Evolutionary conservation across 2,888 invertebrate genomes (phyloP), one percentile per base, ranked within the genome.

Genomic region (Lasioglossum pauxillum): DNA sequence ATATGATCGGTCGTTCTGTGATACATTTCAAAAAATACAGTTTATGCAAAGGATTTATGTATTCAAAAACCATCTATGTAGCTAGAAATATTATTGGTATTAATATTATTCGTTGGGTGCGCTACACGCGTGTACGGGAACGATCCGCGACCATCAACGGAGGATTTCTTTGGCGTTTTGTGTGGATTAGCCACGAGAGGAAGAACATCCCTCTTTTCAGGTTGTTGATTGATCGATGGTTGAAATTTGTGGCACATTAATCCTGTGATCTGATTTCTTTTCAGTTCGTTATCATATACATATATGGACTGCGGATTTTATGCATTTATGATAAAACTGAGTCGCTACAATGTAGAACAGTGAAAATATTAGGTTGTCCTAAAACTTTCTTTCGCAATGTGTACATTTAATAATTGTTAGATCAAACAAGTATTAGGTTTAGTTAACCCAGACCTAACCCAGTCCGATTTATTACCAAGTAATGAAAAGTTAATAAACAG

Each of bases 1-100:
- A 75, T 85, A 71, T 87, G 69, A 71, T 88, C 73, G 76, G 72
- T 27, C 35, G 60, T 27, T 81, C 74, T 19, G 78, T 60, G 44
- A 80, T 75, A 64, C 41, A 78, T 49, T 41, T 60, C n/a, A 27
- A 71, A 71, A 46, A 69, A 75, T 60, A 14, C 73, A 35, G 69
- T 67, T 23, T 35, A 7, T 8, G 19, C 2, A n/a, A 27, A 82
- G 74, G 75, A 69, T 78, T 49, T 57, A 5, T 35, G 35, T 35
- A 71, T 60, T n/a, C 23, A 69, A 78, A 53, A 49, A 53, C 23
- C 44, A 41, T 84, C 64, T 53, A 35, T 35, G 35, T 35, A 57
- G 74, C 60, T 41, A 53, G 72, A 82, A 71, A 75, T 64, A 53
- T 44, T 23, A 27, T 38, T 14, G 19, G 5, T 19, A 31, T 31